phyloP scores from a whole-genome alignment of 2,113 vertebrate genomes.

The Corynorhinus townsendii region DNA sequence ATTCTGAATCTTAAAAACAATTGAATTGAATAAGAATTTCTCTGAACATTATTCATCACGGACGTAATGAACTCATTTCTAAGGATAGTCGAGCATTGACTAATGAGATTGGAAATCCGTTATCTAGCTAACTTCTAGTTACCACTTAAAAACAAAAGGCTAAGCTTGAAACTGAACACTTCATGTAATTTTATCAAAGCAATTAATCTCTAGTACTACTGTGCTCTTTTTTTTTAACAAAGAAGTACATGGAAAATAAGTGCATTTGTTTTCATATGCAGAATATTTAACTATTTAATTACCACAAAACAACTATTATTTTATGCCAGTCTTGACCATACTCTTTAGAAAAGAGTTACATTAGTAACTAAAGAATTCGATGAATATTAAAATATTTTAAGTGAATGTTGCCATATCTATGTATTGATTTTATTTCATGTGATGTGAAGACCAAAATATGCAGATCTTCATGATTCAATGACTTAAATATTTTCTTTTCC shows the following conservation, averaged over 20 bases:
- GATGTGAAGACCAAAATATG: not conserved
- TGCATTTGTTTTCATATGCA: slow-evolving; percentile 16
- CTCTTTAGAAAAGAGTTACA: not conserved
- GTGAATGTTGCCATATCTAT: not conserved
- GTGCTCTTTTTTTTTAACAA: not conserved
- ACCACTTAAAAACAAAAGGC: slow-evolving; percentile 36
- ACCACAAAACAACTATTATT: not conserved
- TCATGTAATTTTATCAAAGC: slow-evolving; percentile 23
- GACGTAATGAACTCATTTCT: not conserved
- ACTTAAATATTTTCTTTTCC: slow-evolving; percentile 21
- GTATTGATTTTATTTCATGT: slow-evolving; percentile 3
- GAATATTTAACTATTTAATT: slow-evolving; percentile 6
- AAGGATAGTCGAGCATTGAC: not conserved
- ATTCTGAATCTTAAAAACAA: not conserved
- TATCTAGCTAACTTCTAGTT: not conserved
- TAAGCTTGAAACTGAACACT: slow-evolving; percentile 18
- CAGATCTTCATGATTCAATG: not conserved
- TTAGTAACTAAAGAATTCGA: not conserved
- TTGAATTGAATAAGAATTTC: not conserved
- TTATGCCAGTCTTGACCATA: not conserved
- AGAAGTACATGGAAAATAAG: not conserved
- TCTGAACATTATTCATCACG: not conserved
- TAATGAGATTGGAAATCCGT: slow-evolving; percentile 8
- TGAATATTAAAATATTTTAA: not conserved
- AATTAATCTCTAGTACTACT: slow-evolving; percentile 19